Percentiles rank a stretch among this genome's conserved stretches.
Evolutionary conservation across 1,140 invertebrate species (phyloP).

Genomic region (Cydia pomonella): DNA sequence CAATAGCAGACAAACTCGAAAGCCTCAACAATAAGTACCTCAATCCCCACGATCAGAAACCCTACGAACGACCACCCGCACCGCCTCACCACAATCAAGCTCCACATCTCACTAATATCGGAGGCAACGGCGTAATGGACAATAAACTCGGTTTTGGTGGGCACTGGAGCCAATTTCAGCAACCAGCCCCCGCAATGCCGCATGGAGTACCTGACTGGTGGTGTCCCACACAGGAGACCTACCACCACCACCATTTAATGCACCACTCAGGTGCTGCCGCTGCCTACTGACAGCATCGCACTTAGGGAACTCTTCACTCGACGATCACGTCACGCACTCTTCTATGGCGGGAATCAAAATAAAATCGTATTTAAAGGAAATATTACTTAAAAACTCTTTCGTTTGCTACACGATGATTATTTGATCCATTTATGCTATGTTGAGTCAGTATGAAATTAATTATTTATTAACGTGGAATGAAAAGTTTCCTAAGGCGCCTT

Average conservation of each 20-base stretch:
- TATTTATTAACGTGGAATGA: conserved; percentile 65
- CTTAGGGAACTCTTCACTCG: conserved; percentile 79
- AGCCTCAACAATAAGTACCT: conserved; percentile 79
- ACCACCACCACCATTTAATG: conserved; percentile 76
- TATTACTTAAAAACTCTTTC: background rate
- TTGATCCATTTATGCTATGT: conserved; percentile 1
- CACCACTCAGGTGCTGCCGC: conserved; percentile 76
- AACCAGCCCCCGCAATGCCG: conserved; percentile 67
- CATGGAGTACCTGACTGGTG: conserved; percentile 76
- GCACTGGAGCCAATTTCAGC: conserved; percentile 73
- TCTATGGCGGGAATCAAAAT: background rate
- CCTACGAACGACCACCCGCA: conserved; percentile 61
- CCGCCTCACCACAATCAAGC: conserved; percentile 66
- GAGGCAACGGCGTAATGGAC: conserved; percentile 72
- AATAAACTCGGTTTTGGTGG: conserved; percentile 72
- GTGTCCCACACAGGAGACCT: conserved; percentile 75
- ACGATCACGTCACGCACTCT: conserved; percentile 42
- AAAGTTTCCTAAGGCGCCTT: conserved; percentile 74
- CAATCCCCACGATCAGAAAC: conserved; percentile 71
- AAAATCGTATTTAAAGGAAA: background rate
- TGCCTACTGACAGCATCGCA: conserved; percentile 79
- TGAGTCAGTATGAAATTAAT: conserved; percentile 5
- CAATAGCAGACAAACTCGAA: conserved; percentile 77
- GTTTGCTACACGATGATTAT: background rate
- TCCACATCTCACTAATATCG: conserved; percentile 72